A percentile compares a stretch with the other conserved stretches of the same genome.
Evolutionary conservation across 2,113 vertebrate species (phyloP).

Genomic region (Pan paniscus): DNA sequence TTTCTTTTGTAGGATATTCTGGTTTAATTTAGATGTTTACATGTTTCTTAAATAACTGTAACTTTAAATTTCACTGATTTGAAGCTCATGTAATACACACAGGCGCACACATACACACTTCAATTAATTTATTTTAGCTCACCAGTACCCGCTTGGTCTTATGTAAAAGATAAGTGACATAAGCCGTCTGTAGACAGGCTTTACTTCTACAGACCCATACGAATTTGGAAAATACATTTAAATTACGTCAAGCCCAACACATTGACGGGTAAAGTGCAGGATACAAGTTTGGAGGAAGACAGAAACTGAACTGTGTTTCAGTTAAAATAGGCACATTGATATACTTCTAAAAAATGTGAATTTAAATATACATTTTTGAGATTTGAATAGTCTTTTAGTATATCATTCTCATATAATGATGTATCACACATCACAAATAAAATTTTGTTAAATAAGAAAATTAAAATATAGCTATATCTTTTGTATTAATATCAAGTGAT

Average conservation of each 20-base stretch:
- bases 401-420: neutral
- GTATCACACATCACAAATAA: neutral
- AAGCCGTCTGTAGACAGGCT: neutral
- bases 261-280: conserved; percentile 19
- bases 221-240: conserved; percentile 56
- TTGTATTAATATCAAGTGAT: neutral
- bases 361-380: conserved; percentile 31
- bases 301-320: conserved; percentile 45
- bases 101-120: neutral
- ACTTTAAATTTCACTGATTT: conserved; percentile 58
- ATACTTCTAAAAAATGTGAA: neutral
- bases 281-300: neutral
- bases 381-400: neutral
- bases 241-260: neutral
- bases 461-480: neutral
- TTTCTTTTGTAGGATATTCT: conserved; percentile 38
- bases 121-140: neutral
- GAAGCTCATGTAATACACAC: conserved; percentile 46
- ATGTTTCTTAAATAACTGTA: conserved; percentile 52
- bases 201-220: neutral
- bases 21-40: conserved; percentile 51
- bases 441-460: neutral
- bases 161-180: neutral
- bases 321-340: neutral
- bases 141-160: neutral